A percentile compares a stretch with the other conserved stretches of the same genome.
phyloP scores from a whole-genome alignment of 1,140 invertebrate genomes.

The Lamellibrachia luymesi region DNA sequence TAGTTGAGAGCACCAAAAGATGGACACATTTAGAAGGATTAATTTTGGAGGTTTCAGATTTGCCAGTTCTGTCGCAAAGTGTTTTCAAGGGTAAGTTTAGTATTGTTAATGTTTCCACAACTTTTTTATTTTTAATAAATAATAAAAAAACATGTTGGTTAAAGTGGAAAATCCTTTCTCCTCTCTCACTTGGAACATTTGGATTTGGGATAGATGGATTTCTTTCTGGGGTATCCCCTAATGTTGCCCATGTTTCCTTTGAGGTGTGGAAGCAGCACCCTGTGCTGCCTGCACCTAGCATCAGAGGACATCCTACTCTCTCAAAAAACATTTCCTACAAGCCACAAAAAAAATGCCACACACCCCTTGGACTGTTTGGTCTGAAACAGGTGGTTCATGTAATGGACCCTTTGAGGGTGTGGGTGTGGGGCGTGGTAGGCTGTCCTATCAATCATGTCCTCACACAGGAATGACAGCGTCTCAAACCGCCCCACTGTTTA shows the following conservation, averaged over 20 bases:
- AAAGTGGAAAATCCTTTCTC: too few relatives aligned
- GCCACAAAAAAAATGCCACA: neutral
- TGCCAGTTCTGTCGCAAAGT: too few relatives aligned
- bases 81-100: too few relatives aligned
- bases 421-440: neutral
- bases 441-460: neutral
- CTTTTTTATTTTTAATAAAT: too few relatives aligned
- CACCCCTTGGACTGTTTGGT: too few relatives aligned
- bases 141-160: too few relatives aligned
- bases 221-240: neutral
- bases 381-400: neutral
- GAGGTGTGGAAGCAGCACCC: neutral
- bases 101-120: too few relatives aligned
- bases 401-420: neutral
- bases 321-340: neutral
- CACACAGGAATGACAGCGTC: neutral
- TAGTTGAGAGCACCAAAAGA: too few relatives aligned
- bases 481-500: neutral
- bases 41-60: too few relatives aligned
- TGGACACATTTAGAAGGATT: too few relatives aligned
- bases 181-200: neutral
- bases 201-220: neutral
- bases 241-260: neutral
- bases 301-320: neutral
- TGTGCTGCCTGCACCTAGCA: neutral